Conservation (phyloP, 2,797 vertebrate genomes). For the Poeciliopsis paucimaculata region DNA sequence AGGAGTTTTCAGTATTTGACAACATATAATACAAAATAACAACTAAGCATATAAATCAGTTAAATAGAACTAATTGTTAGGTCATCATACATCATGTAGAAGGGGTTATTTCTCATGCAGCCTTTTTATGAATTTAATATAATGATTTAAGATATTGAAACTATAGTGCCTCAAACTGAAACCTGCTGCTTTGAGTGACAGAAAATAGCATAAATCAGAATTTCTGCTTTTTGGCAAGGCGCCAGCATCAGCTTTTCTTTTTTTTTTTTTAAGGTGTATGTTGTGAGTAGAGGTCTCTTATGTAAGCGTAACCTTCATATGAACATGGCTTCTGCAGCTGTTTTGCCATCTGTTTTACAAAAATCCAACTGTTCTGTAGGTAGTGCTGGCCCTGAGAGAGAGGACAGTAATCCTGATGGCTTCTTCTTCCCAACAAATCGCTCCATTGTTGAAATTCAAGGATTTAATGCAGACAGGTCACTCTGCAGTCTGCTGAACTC, state of each 20-base stretch:
- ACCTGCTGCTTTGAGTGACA: neutral
- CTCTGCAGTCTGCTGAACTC: neutral
- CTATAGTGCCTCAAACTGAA: slow-evolving; percentile 1
- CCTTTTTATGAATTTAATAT: neutral
- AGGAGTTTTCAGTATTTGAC: neutral
- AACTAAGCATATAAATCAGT: neutral
- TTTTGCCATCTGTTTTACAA: slow-evolving; percentile 60
- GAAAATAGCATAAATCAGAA: neutral
- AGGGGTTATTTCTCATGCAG: neutral
- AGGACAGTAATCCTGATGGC: slow-evolving; percentile 22
- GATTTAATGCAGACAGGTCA: slow-evolving; percentile 3
- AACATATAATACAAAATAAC: neutral
- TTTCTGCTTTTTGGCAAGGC: neutral
- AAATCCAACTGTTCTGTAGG: slow-evolving; percentile 27
- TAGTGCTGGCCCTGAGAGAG: slow-evolving; percentile 29
- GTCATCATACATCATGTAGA: neutral
- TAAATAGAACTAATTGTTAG: neutral
- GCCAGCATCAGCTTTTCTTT: neutral
- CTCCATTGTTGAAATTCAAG: slow-evolving; percentile 12
- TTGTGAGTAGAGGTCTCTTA: slow-evolving; percentile 38
- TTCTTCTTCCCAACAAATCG: slow-evolving; percentile 26
- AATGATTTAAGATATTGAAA: neutral
- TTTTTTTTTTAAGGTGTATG: slow-evolving; percentile 21
- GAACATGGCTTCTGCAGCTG: slow-evolving; percentile 57
- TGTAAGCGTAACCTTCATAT: slow-evolving; percentile 59